Conservation (phyloP, 2,113 vertebrate genomes). For the Heptranchias perlo region DNA sequence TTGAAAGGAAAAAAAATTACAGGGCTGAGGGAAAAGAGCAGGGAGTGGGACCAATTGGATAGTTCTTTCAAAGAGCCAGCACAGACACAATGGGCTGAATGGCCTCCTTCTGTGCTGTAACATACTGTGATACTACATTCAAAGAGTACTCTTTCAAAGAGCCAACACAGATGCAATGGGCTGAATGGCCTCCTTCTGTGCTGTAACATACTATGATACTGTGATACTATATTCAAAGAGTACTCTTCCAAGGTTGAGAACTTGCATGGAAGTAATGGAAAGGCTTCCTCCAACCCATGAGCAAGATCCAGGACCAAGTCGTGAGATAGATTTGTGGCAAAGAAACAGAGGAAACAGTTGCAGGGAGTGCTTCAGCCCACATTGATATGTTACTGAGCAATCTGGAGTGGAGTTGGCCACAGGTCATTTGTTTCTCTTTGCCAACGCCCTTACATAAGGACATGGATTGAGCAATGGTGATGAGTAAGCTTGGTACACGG, state of each 20-base stretch:
- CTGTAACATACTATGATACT: no score
- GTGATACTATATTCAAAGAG: neutral
- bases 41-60: no score
- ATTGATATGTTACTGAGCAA: neutral
- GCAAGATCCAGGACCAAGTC: neutral
- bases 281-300: neutral
- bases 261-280: neutral
- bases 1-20: no score
- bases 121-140: no score
- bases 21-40: no score
- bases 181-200: no score
- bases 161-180: no score
- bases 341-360: neutral
- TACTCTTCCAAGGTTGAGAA: neutral
- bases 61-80: no score
- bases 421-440: neutral
- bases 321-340: neutral
- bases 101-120: no score
- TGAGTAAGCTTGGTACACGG: no score
- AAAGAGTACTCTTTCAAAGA: no score
- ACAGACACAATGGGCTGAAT: no score
- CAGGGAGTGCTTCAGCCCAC: neutral
- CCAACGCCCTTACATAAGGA: neutral
- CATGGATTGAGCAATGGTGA: neutral
- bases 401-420: neutral